Base-by-base conservation (phyloP, 2,888 invertebrate genomes). In the Gnatocerus cornutus region DNA sequence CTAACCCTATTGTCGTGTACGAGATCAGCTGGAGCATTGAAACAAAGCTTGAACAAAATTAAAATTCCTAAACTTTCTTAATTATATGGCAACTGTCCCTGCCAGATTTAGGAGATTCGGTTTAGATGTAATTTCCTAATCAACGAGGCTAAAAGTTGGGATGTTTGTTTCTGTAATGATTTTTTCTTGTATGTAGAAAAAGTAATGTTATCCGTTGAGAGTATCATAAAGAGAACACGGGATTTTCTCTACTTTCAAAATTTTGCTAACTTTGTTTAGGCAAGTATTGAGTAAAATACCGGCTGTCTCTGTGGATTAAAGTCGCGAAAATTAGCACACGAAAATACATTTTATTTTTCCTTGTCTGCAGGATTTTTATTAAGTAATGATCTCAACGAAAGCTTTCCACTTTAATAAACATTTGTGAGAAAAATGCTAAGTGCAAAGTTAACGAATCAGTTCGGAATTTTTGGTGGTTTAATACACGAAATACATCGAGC, bases 31-130 rank as follows among this genome's bases (percentile, higher is more conserved):
- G 56, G 27, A 41, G 41, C 41, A 39, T 56, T 21, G 41, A 39
- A 45, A 58, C 58, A 43, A 58, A 58, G 29, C 58, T 45, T 21
- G 8, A 41, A 58, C 29, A 12, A 58, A 58, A 45, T 45, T 59
- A 59, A 45, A 59, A 59, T 59, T 46, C 59, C 33, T 46, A 45
- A 59, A 59, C 45, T 45, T 59, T 43, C n/a, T 45, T 45, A 58
- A 58, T 45, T 58, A 58, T 58, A 58, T 29, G 29, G 43, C 45
- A 56, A 59, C 45, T 59, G 59, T 59, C 46, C 7, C 13, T n/a
- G 59, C 45, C 43, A 58, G 29, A 58, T 43, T 55, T 55, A 41
- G 16, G 16, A 9, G 55, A 39, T 39, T 33, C 33, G 39, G 21
- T 41, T n/a, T 39, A 55, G 41, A 53, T 14, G 53, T 46, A 59